A percentile compares a stretch with the other conserved stretches of the same genome.
phyloP scores from a whole-genome alignment of 2,113 vertebrate species.

The Carollia perspicillata region DNA sequence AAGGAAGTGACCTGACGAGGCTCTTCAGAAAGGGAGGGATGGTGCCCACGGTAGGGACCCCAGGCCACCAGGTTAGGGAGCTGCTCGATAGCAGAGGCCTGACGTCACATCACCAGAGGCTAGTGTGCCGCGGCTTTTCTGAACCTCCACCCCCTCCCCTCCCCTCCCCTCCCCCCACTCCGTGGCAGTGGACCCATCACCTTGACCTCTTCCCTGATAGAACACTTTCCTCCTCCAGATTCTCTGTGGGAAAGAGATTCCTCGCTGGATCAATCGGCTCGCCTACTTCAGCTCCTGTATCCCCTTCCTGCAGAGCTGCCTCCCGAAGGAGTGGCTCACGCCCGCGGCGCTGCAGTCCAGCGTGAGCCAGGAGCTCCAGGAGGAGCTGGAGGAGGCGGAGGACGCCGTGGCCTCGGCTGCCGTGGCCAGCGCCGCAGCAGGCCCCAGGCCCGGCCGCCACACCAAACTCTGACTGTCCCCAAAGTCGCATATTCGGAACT shows the following conservation, averaged over 20 bases:
- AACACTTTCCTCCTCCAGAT: constrained; percentile 83
- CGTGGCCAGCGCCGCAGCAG: constrained; percentile 81
- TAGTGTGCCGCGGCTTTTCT: background rate
- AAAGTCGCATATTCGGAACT: constrained; percentile 73
- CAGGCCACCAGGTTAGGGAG: background rate
- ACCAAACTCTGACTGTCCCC: constrained; percentile 88
- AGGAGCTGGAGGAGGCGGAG: constrained; percentile 94
- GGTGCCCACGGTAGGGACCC: background rate
- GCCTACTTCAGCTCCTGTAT: constrained; percentile 99
- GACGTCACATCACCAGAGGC: background rate
- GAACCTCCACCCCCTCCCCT: accelerated
- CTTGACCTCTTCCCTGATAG: background rate
- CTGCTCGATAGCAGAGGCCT: background rate
- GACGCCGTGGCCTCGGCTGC: constrained; percentile 90
- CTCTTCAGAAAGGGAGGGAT: background rate
- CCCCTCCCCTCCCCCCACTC: background rate
- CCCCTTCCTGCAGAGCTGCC: constrained; percentile 98
- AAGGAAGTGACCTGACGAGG: background rate
- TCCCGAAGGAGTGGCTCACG: constrained; percentile 98
- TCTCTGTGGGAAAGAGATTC: constrained; percentile 97
- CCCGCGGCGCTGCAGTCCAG: constrained; percentile 97
- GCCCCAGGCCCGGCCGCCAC: constrained; percentile 88
- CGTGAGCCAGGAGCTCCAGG: constrained; percentile 97
- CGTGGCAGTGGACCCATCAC: background rate
- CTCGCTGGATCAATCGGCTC: constrained; percentile 98